Percentiles rank a stretch among this genome's conserved stretches.
phyloP scores from a whole-genome alignment of 2,888 invertebrate species.

The Incurvaria masculella region DNA sequence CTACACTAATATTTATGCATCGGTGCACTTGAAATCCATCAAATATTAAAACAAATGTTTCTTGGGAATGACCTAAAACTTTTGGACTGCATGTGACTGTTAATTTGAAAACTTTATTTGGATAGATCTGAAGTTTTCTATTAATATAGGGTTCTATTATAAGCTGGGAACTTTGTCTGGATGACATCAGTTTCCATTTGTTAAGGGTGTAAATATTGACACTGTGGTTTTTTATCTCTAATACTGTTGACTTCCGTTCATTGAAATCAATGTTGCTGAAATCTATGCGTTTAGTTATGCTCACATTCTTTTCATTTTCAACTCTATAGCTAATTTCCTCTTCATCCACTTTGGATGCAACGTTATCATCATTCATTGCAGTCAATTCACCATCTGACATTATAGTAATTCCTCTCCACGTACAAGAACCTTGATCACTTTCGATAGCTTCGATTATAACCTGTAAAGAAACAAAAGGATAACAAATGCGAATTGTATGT shows the following conservation, averaged over 20 bases:
- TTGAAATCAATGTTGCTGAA: conserved; percentile 44
- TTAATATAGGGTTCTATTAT: conserved; percentile 35
- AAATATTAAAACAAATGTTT: conserved; percentile 60
- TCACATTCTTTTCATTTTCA: conserved; percentile 50
- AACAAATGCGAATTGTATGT: too few relatives aligned
- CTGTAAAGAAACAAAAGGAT: conserved; percentile 25
- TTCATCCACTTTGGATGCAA: conserved; percentile 20
- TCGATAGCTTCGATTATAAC: conserved; percentile 67
- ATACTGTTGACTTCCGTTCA: conserved; percentile 21
- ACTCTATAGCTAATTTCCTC: conserved; percentile 22
- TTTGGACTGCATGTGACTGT: conserved; percentile 53
- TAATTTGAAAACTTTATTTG: conserved; percentile 37
- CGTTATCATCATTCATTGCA: conserved; percentile 20
- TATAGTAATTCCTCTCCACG: conserved; percentile 59
- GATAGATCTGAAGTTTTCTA: conserved; percentile 31
- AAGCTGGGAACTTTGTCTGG: conserved; percentile 52
- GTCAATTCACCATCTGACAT: conserved; percentile 28
- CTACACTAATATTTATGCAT: conserved; percentile 52
- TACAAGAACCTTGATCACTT: conserved; percentile 59
- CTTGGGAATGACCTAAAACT: conserved; percentile 59
- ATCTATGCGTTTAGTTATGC: conserved; percentile 48
- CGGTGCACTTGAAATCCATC: conserved; percentile 60
- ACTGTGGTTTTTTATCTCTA: conserved; percentile 42
- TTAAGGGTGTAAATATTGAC: conserved; percentile 38
- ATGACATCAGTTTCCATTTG: conserved; percentile 49